Percentiles rank a stretch among this genome's conserved stretches.
These are phyloP conservation scores for Polypedilum pembai DNA, from an alignment of 1,140 invertebrate genomes.

Conservation along the genomic window DNA sequence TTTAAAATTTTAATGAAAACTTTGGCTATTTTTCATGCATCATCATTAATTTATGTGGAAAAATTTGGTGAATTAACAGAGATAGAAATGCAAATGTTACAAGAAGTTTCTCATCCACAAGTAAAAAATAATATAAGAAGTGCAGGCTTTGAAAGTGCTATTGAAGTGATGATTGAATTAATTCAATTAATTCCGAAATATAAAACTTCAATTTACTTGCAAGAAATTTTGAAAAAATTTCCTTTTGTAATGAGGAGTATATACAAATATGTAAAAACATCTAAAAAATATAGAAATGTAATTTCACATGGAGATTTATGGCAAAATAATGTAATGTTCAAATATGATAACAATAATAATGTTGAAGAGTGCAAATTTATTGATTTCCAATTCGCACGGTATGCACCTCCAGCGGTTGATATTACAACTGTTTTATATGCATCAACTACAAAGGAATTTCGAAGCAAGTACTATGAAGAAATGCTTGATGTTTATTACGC, in stretches of 20 bases:
- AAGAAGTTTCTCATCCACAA: conserved; percentile 47
- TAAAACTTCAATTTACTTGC: conserved; percentile 36
- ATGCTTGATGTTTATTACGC: conserved; percentile 48
- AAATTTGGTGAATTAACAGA: conserved; percentile 42
- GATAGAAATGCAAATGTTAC: conserved; percentile 44
- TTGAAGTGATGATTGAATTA: conserved; percentile 44
- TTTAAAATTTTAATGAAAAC: conserved; percentile 46
- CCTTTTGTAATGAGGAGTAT: conserved; percentile 42
- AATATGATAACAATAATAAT: conserved; percentile 44
- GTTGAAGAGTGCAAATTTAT: conserved; percentile 47
- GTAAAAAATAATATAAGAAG: conserved; percentile 38
- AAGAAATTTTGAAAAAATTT: conserved; percentile 38
- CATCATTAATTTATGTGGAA: conserved; percentile 48
- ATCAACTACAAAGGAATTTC: conserved; percentile 44
- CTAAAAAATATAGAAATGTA: conserved; percentile 48
- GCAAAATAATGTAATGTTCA: conserved; percentile 56
- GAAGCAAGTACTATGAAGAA: conserved; percentile 42
- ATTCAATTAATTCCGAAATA: conserved; percentile 42
- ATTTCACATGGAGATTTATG: conserved; percentile 55
- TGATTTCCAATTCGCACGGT: conserved; percentile 56
- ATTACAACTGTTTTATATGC: conserved; percentile 47
- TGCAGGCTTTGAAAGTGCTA: conserved; percentile 44
- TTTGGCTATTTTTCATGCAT: conserved; percentile 50
- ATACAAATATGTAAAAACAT: conserved; percentile 45
- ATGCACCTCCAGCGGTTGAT: conserved; percentile 47